Percentiles rank a stretch among this genome's conserved stretches.
Evolutionary conservation across 2,113 vertebrate genomes (phyloP).

Genomic region (Tricholaema leucomelas): DNA sequence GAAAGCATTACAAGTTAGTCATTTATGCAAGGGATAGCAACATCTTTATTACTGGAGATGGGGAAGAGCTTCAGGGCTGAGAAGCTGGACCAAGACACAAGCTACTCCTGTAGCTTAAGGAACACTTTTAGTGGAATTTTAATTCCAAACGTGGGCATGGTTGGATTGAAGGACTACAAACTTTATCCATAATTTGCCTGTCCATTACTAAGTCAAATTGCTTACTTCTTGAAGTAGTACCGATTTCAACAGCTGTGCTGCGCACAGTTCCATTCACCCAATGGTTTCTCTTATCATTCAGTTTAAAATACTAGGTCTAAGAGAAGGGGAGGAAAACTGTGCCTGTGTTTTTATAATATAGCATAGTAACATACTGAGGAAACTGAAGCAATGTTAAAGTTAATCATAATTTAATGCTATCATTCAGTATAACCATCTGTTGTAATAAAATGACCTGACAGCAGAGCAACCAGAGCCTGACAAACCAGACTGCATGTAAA

Average conservation of each 20-base stretch:
- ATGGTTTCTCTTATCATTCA: background rate
- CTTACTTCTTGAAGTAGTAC: background rate
- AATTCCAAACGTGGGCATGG: background rate
- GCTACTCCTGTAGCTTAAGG: background rate
- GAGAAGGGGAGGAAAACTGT: background rate
- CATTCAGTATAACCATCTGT: conserved; percentile 3
- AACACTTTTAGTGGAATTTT: background rate
- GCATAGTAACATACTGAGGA: background rate
- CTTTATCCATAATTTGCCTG: background rate
- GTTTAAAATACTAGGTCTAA: background rate
- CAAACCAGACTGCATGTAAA: background rate
- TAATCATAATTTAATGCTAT: conserved; percentile 40
- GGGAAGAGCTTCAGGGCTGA: background rate
- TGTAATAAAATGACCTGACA: conserved; percentile 37
- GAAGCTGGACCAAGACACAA: background rate
- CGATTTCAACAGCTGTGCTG: background rate
- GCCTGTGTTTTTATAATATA: background rate
- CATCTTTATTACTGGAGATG: background rate
- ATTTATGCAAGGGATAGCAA: background rate
- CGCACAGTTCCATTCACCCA: background rate
- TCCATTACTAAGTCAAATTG: background rate
- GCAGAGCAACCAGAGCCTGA: background rate
- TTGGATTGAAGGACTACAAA: background rate
- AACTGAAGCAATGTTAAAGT: background rate
- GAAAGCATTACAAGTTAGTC: background rate